Evolutionary conservation across 1,140 invertebrate species (phyloP).

Genomic region (Pectinophora gossypiella): DNA sequence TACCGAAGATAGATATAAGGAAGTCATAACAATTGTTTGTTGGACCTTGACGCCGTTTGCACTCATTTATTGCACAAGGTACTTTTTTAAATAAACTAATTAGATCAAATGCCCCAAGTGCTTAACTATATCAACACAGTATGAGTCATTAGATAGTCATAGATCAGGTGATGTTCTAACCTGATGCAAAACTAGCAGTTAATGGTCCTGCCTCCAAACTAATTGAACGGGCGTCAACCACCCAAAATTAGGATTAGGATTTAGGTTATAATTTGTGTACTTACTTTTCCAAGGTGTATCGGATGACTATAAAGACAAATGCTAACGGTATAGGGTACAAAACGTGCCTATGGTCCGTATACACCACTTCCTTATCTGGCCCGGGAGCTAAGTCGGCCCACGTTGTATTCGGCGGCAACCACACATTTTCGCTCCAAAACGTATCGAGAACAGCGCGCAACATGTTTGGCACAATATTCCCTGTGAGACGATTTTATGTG

Average conservation of each 20-base stretch:
- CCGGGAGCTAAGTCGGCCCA: conserved; percentile 90
- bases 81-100: too few species aligned
- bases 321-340: conserved; percentile 89
- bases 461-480: conserved; percentile 35
- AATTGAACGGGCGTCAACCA: not conserved
- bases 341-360: conserved; percentile 90
- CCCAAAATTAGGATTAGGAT: conserved; percentile 4
- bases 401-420: conserved; percentile 92
- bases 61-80: too few species aligned
- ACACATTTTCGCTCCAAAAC: conserved; percentile 90
- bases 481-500: not conserved
- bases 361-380: conserved; percentile 84
- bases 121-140: too few species aligned
- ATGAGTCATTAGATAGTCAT: not conserved
- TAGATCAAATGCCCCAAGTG: too few species aligned
- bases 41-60: too few species aligned
- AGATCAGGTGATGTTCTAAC: not conserved
- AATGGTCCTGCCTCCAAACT: not conserved
- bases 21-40: too few species aligned
- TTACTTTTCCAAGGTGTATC: conserved; percentile 91
- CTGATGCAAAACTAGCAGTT: too few species aligned
- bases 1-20: too few species aligned
- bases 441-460: conserved; percentile 63
- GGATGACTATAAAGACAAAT: conserved; percentile 82
- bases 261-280: conserved; percentile 21